A percentile compares a stretch with the other conserved stretches of the same genome.
phyloP scores from a whole-genome alignment of 2,888 invertebrate genomes.

The Philonicus albiceps region DNA sequence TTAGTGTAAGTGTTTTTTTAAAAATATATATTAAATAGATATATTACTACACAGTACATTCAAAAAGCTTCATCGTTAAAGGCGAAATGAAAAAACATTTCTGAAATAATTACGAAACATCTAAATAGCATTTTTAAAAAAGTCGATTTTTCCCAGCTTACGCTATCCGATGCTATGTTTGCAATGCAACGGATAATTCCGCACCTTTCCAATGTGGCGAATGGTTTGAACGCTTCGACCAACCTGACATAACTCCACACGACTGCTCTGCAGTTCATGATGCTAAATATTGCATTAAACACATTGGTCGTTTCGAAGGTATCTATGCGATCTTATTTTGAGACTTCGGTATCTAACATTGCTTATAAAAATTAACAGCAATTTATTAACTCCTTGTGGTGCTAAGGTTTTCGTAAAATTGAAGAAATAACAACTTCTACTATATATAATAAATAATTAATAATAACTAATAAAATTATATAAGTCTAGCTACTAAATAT shows the following conservation, averaged over 20 bases:
- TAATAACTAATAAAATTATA: too few relatives aligned
- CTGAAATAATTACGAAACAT: not conserved
- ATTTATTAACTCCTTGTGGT: not conserved
- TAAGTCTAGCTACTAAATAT: not conserved
- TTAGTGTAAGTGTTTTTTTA: too few relatives aligned
- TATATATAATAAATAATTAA: too few relatives aligned
- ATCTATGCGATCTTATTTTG: slow-evolving; percentile 48
- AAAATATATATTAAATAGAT: too few relatives aligned
- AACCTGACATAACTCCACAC: slow-evolving; percentile 71
- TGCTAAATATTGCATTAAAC: slow-evolving; percentile 91
- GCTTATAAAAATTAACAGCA: not conserved
- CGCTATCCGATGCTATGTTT: slow-evolving; percentile 86
- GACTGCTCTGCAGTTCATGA: slow-evolving; percentile 82
- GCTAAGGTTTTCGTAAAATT: not conserved
- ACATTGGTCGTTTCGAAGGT: slow-evolving; percentile 91
- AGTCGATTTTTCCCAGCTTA: slow-evolving; percentile 61
- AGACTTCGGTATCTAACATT: not conserved
- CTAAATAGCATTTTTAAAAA: not conserved
- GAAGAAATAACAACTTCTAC: not conserved
- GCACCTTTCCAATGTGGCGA: slow-evolving; percentile 86
- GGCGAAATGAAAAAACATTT: too few relatives aligned
- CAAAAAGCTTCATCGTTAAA: too few relatives aligned
- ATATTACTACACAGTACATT: too few relatives aligned
- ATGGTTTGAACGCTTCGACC: slow-evolving; percentile 71
- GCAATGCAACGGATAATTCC: slow-evolving; percentile 80